Conservation (phyloP, 2,888 invertebrate genomes). For the Heliconius charithonia region DNA sequence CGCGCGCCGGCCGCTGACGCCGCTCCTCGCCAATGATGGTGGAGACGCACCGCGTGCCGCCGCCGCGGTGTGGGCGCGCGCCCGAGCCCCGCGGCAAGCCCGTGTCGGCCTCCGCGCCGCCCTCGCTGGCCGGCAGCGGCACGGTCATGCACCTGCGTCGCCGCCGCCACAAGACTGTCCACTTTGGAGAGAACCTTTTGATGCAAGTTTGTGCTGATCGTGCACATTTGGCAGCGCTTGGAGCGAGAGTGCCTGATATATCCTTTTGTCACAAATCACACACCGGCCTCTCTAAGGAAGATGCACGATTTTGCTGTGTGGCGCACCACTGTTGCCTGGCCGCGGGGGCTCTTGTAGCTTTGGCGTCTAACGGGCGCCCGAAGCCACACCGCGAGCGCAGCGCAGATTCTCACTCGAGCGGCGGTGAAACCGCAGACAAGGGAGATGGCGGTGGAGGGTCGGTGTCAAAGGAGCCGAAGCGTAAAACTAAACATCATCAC, state of each 20-base stretch:
- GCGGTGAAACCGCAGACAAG: constrained; percentile 75
- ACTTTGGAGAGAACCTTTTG: constrained; percentile 89
- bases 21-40: constrained; percentile 82
- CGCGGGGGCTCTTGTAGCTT: constrained; percentile 70
- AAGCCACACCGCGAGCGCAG: constrained; percentile 73
- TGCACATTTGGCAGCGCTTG: constrained; percentile 79
- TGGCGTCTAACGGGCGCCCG: constrained; percentile 69
- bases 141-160: constrained; percentile 85
- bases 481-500: constrained; percentile 71
- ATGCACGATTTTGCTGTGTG: constrained; percentile 77
- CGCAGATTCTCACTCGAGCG: constrained; percentile 79
- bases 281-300: constrained; percentile 73
- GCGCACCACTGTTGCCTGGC: constrained; percentile 81
- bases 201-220: constrained; percentile 90
- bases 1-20: constrained; percentile 78
- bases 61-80: constrained; percentile 77
- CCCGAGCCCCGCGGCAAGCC: constrained; percentile 76
- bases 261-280: constrained; percentile 80
- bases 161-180: constrained; percentile 90
- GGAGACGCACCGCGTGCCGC: constrained; percentile 81
- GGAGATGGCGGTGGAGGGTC: constrained; percentile 64
- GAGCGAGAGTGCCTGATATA: constrained; percentile 78
- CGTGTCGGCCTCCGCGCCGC: constrained; percentile 83
- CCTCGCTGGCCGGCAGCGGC: constrained; percentile 80
- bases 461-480: constrained; percentile 63